Conservation (phyloP, 2,888 invertebrate species). For the Gymnoscelis rufifasciata region DNA sequence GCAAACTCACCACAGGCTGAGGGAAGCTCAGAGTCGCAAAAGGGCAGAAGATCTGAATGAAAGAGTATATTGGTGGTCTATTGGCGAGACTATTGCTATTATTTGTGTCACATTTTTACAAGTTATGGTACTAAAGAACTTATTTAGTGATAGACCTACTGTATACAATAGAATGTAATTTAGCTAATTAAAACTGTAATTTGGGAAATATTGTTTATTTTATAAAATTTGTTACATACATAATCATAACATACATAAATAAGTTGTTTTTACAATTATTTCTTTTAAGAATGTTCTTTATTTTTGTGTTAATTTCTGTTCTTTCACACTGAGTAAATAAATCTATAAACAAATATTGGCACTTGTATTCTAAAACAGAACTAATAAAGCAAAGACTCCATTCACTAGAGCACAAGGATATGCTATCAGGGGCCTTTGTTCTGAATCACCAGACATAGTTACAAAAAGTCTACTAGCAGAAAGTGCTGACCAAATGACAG, state of each 20-base stretch:
- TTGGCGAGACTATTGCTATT: slow-evolving; percentile 91
- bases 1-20: slow-evolving; percentile 97
- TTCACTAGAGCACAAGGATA: slow-evolving; percentile 96
- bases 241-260: slow-evolving; percentile 1
- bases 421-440: slow-evolving; percentile 91
- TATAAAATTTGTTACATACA: slow-evolving; percentile 17
- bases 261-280: not conserved
- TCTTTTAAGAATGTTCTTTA: not conserved
- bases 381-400: slow-evolving; percentile 94
- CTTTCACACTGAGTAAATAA: not conserved
- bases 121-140: slow-evolving; percentile 93
- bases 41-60: slow-evolving; percentile 98
- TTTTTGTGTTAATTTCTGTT: too few relatives aligned
- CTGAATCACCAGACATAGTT: slow-evolving; percentile 91
- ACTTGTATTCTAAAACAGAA: slow-evolving; percentile 84
- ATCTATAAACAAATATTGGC: slow-evolving; percentile 5
- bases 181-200: slow-evolving; percentile 55
- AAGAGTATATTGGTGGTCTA: slow-evolving; percentile 95
- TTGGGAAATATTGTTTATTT: slow-evolving; percentile 51
- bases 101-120: slow-evolving; percentile 92
- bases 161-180: slow-evolving; percentile 66
- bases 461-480: slow-evolving; percentile 95
- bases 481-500: slow-evolving; percentile 93
- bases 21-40: slow-evolving; percentile 96
- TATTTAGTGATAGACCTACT: slow-evolving; percentile 83